Evolutionary conservation across 2,888 invertebrate genomes (phyloP), one percentile per base, ranked within the genome.

Genomic region (Magallana nippona): DNA sequence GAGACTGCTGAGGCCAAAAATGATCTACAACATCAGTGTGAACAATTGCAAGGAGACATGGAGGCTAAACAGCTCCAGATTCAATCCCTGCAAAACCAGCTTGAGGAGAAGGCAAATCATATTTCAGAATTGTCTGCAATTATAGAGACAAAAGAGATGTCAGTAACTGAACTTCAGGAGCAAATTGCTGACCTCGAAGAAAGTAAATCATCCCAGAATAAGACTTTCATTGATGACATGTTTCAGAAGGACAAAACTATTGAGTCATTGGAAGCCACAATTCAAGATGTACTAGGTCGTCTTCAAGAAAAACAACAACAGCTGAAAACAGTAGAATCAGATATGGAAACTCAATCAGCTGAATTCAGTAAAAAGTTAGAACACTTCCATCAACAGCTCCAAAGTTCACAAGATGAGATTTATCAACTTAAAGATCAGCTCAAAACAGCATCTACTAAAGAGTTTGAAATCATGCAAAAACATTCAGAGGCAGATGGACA

Each of bases 331-430:
- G 44, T 63, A 15, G 71, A 85, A 27, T 60, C 13, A 1, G 82
- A 85, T 57, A 63, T 85, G 22, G 82, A 84, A 17, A 83, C 86
- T 58, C 27, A 83, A 56, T 78, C 58, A 1, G 55, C 78, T 15
- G 77, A 83, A 57, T 78, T 86, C 60, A 44, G 58, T n/a, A 62
- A 56, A 27, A 80, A 78, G 57, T 22, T 82, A 10, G 80, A 71
- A 22, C 79, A 58, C 57, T 22, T 19, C 27, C 71, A 78, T 15
- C 22, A 55, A 13, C 27, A 19, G 10, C 60, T 86, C 1, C 82
- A 85, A 58, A 58, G 27, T 11, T 62, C 86, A 10, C 83, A 83
- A 60, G 82, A 85, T 27, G 88, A 87, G 19, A 86, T 85, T 27
- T 19, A 63, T 32, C 60, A 81, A 27, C 44, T 87, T 10, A 84